Evolutionary conservation across 2,888 invertebrate genomes (phyloP).

Genomic region (Gandaritis pyraliata): DNA sequence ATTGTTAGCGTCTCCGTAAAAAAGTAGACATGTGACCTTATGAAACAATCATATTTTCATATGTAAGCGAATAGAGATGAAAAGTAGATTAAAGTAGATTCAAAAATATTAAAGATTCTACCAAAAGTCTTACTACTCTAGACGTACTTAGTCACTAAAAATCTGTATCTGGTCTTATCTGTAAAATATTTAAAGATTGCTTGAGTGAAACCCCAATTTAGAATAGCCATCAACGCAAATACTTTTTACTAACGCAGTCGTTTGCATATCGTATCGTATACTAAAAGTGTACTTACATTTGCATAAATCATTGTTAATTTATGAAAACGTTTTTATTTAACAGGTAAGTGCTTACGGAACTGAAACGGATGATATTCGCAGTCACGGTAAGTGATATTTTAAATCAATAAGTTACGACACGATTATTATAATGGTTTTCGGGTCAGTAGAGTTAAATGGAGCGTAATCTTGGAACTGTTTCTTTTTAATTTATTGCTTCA

Average conservation of each 20-base stretch:
- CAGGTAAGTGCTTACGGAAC: conserved; percentile 42
- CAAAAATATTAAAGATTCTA: too few relatives aligned
- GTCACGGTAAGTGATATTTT: conserved; percentile 33
- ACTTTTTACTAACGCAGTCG: neutral
- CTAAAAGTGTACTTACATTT: conserved; percentile 23
- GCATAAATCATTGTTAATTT: conserved; percentile 47
- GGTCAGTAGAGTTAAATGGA: conserved; percentile 19
- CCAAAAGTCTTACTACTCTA: too few relatives aligned
- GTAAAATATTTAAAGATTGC: too few relatives aligned
- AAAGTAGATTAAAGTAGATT: too few relatives aligned
- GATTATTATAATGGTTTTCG: conserved; percentile 22
- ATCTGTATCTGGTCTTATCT: too few relatives aligned
- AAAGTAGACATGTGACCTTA: too few relatives aligned
- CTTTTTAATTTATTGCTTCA: conserved; percentile 22
- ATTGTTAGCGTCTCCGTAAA: too few relatives aligned
- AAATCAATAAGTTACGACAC: conserved; percentile 35
- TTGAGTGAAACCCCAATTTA: too few relatives aligned
- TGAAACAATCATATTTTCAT: too few relatives aligned
- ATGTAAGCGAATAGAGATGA: too few relatives aligned
- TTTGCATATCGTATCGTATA: conserved; percentile 39
- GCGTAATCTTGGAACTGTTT: conserved; percentile 12
- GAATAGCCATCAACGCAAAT: neutral
- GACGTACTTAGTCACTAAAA: too few relatives aligned
- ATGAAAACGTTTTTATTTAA: conserved; percentile 38
- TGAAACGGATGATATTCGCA: conserved; percentile 19